phyloP scores from a whole-genome alignment of 2,888 invertebrate species.

The Deladenus siricidicola region DNA sequence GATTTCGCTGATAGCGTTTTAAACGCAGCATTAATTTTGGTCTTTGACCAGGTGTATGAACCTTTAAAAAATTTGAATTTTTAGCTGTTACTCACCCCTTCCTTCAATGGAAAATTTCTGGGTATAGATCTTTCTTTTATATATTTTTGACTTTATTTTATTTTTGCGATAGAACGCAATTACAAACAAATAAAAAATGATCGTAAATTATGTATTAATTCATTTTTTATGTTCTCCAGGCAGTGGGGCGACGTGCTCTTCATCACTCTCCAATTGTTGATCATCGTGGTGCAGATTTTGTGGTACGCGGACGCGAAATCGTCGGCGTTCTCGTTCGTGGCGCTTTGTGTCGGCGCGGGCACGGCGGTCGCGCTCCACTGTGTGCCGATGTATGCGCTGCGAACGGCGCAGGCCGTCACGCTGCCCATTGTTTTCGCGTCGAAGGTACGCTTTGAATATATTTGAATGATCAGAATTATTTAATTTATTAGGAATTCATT shows the following conservation, averaged over 20 bases:
- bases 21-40: too few species aligned
- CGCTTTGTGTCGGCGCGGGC: slow-evolving; percentile 28
- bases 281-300: slow-evolving; percentile 76
- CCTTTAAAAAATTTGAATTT: too few species aligned
- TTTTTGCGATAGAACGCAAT: too few species aligned
- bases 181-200: too few species aligned
- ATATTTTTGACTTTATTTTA: background rate
- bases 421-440: slow-evolving; percentile 77
- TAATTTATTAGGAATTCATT: background rate
- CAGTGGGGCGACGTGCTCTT: slow-evolving; percentile 92
- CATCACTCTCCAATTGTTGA: slow-evolving; percentile 75
- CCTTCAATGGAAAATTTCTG: too few species aligned
- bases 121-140: background rate
- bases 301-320: slow-evolving; percentile 64
- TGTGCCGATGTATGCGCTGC: slow-evolving; percentile 68
- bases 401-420: slow-evolving; percentile 74
- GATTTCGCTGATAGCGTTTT: too few species aligned
- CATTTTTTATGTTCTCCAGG: too few species aligned
- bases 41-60: too few species aligned
- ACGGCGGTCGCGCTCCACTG: slow-evolving; percentile 61
- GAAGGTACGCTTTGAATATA: slow-evolving; percentile 66
- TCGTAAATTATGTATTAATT: too few species aligned
- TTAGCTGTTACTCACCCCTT: too few species aligned
- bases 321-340: slow-evolving; percentile 57
- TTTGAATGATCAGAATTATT: background rate